Conservation (phyloP, 2,888 invertebrate genomes). For the Drosophila anomalata region DNA sequence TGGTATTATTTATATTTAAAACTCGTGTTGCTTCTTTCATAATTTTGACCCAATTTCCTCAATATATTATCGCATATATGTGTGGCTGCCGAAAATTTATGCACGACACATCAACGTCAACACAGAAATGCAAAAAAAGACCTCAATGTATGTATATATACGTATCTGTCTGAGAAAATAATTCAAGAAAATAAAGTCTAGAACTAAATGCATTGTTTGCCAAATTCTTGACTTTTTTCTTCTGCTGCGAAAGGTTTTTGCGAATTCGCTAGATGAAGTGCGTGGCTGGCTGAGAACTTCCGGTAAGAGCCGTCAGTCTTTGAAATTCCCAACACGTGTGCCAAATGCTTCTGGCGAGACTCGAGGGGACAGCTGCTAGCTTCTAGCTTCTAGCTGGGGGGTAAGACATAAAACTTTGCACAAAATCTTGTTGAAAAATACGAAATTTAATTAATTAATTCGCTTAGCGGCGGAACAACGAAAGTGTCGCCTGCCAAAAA, state of each 20-base stretch:
- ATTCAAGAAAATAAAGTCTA: conserved; percentile 41
- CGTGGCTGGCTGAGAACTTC: conserved; percentile 54
- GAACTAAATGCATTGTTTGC: conserved; percentile 65
- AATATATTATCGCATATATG: conserved; percentile 49
- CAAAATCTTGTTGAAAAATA: conserved; percentile 34
- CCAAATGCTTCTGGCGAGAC: conserved; percentile 38
- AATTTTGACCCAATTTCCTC: conserved; percentile 70
- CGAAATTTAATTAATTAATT: conserved; percentile 60
- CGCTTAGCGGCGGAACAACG: conserved; percentile 24
- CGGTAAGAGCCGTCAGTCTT: conserved; percentile 56
- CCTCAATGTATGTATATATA: neutral
- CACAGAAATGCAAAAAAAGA: conserved; percentile 66
- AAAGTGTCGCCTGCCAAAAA: conserved; percentile 76
- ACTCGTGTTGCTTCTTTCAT: conserved; percentile 33
- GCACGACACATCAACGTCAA: conserved; percentile 69
- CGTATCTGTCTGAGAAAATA: conserved; percentile 21
- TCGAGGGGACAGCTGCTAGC: conserved; percentile 29
- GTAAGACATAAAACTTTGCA: neutral
- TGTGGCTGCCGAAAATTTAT: conserved; percentile 60
- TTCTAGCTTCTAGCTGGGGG: too few relatives aligned
- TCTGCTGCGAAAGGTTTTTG: conserved; percentile 24
- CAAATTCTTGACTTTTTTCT: conserved; percentile 56
- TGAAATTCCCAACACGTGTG: conserved; percentile 65
- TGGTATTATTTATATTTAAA: conserved; percentile 2
- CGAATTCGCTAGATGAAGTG: conserved; percentile 20